Evolutionary conservation across 1,140 invertebrate genomes (phyloP), one percentile per base, ranked within the genome.

Genomic region (Lepidurus packardi): DNA sequence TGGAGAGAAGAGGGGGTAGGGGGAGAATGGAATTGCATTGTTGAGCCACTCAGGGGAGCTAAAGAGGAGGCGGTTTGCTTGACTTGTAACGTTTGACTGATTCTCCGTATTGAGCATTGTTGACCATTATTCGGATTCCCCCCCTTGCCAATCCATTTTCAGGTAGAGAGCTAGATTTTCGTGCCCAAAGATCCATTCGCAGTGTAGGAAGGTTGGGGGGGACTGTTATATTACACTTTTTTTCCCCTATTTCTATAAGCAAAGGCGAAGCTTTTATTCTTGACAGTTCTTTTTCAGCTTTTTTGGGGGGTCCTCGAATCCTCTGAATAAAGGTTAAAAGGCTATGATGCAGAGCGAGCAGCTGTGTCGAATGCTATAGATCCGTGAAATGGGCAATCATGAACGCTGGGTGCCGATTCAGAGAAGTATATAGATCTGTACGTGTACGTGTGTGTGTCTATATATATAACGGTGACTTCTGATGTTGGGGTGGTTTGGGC

Each of bases 311-410:
- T 21, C 53, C 13, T 65, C 53, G 53, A 65, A n/a, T 65, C 53
- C 9, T 65, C 16, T 65, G 53, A 65, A 65, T 65, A 65, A 65
- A 65, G 53, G 53, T 65, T 65, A 21, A 65, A 65, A 65, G 53
- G 53, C 53, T 65, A 65, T 65, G 53, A 65, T 65, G 53, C 53
- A 65, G 53, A 65, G 53, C 21, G 53, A 65, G 53, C 53, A 65
- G 53, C 53, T 65, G 53, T 65, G 53, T 65, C 53, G 53, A 65
- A 65, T 65, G 53, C 53, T 16, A 65, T 65, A 65, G 53, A 65
- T 65, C 53, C 53, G 53, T 65, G 53, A 65, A 65, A 65, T 65
- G 53, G 53, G 53, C 53, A 65, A 65, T 65, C 53, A 65, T 65
- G 53, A 65, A 65, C 53, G 53, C 53, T 65, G 53, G 53, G 53